phyloP scores from a whole-genome alignment of 1,140 invertebrate genomes.

The Orussus abietinus region DNA sequence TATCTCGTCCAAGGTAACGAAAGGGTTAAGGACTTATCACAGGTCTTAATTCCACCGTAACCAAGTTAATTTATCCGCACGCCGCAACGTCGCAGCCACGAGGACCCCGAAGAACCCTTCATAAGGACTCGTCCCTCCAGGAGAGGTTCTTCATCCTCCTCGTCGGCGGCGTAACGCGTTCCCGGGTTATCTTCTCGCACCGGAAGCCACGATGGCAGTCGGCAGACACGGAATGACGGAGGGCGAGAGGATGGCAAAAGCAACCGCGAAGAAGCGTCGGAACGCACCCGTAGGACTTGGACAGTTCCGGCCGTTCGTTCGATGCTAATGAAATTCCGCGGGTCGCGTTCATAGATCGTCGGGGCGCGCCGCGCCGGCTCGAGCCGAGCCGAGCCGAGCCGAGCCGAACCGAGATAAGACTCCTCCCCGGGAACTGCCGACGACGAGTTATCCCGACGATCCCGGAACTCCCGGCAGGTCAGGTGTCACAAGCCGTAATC shows the following conservation, averaged over 20 bases:
- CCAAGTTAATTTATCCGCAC: too few relatives aligned
- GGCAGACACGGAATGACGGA: background rate
- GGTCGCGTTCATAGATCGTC: slow-evolving; percentile 2
- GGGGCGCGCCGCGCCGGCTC: background rate
- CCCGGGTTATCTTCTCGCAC: background rate
- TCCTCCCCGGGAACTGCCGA: too few relatives aligned
- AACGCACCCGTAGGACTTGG: slow-evolving; percentile 16
- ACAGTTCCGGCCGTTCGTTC: slow-evolving; percentile 22
- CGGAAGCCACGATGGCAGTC: too few relatives aligned
- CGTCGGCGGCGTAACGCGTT: too few relatives aligned
- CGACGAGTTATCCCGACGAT: too few relatives aligned
- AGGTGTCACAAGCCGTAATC: background rate
- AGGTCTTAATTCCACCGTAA: too few relatives aligned
- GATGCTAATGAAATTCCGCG: slow-evolving; percentile 43
- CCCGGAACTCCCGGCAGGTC: background rate
- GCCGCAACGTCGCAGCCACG: too few relatives aligned
- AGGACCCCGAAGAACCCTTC: too few relatives aligned
- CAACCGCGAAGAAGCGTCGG: slow-evolving; percentile 16
- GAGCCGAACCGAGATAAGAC: background rate
- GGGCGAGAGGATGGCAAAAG: background rate
- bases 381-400: background rate
- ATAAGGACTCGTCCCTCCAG: too few relatives aligned
- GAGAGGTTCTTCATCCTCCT: too few relatives aligned
- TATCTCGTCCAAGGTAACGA: too few relatives aligned
- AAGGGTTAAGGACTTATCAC: too few relatives aligned